A percentile compares a stretch with the other conserved stretches of the same genome.
phyloP scores from a whole-genome alignment of 1,140 invertebrate species.

The Macrosteles quadrilineatus region DNA sequence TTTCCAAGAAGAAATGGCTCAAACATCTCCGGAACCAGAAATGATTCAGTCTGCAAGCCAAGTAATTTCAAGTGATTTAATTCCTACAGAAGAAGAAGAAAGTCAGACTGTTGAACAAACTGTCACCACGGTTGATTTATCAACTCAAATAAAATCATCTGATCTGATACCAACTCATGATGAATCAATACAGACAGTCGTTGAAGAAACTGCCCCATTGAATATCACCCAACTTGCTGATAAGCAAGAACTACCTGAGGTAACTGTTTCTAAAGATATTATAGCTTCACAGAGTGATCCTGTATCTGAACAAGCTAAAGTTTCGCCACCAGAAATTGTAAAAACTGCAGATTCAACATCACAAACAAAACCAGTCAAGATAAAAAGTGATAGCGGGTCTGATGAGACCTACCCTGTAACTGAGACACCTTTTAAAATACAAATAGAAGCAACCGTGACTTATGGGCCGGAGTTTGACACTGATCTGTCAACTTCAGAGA shows the following conservation, averaged over 20 bases:
- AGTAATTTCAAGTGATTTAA: slow-evolving; percentile 50
- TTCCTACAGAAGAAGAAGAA: slow-evolving; percentile 48
- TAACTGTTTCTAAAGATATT: no score
- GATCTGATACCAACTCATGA: slow-evolving; percentile 45
- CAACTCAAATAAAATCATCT: slow-evolving; percentile 44
- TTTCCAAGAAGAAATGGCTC: slow-evolving; percentile 38
- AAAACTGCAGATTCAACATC: background rate
- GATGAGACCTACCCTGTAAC: background rate
- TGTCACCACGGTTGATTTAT: slow-evolving; percentile 40
- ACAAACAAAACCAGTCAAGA: background rate
- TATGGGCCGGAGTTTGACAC: slow-evolving; percentile 6
- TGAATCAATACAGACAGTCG: slow-evolving; percentile 44
- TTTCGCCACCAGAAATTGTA: background rate
- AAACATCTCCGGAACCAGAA: slow-evolving; percentile 41
- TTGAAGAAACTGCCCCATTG: slow-evolving; percentile 31
- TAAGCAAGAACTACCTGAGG: background rate
- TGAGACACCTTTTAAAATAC: slow-evolving; percentile 27
- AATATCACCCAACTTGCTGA: background rate
- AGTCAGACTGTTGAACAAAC: slow-evolving; percentile 37
- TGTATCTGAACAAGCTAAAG: background rate
- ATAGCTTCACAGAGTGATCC: no score
- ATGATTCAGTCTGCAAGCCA: slow-evolving; percentile 50
- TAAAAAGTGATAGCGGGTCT: background rate
- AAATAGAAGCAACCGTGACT: slow-evolving; percentile 28
- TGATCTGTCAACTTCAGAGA: slow-evolving; percentile 11